Evolutionary conservation across 2,888 invertebrate genomes (phyloP).

Genomic region (Eubasilissa splendida): DNA sequence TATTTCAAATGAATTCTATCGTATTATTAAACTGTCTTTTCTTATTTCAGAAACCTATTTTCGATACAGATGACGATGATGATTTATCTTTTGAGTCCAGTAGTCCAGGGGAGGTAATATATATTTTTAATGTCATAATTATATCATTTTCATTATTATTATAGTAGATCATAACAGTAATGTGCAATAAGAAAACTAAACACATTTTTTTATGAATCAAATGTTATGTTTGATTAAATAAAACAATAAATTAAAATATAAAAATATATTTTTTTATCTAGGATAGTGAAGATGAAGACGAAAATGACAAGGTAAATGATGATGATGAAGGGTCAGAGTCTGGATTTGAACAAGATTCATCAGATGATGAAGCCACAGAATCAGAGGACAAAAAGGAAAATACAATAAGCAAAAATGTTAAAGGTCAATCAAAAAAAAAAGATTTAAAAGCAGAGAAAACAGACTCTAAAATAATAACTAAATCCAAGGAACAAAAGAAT

Average conservation of each 20-base stretch:
- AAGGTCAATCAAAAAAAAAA: conserved; percentile 26
- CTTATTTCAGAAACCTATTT: conserved; percentile 67
- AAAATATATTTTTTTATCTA: conserved; percentile 26
- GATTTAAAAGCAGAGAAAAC: conserved; percentile 6
- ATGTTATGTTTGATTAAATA: too few relatives aligned
- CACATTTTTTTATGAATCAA: too few relatives aligned
- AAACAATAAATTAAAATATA: too few relatives aligned
- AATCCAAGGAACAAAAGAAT: background rate
- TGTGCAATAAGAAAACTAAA: too few relatives aligned
- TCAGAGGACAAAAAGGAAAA: conserved; percentile 38
- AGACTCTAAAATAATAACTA: background rate
- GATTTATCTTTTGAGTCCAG: conserved; percentile 59
- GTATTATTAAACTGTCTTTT: background rate
- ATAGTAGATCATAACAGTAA: too few relatives aligned
- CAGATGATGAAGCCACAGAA: conserved; percentile 61
- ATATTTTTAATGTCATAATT: too few relatives aligned
- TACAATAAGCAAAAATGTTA: conserved; percentile 46
- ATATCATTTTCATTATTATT: too few relatives aligned
- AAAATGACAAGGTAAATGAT: conserved; percentile 61
- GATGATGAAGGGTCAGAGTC: conserved; percentile 61
- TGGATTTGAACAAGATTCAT: conserved; percentile 62
- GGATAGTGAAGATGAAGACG: conserved; percentile 60
- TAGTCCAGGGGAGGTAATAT: conserved; percentile 49
- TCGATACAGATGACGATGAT: conserved; percentile 72
- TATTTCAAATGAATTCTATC: too few relatives aligned